These are phyloP conservation scores for Stercorarius parasiticus DNA, from an alignment of 2,113 vertebrate species.

Conservation along the genomic window DNA sequence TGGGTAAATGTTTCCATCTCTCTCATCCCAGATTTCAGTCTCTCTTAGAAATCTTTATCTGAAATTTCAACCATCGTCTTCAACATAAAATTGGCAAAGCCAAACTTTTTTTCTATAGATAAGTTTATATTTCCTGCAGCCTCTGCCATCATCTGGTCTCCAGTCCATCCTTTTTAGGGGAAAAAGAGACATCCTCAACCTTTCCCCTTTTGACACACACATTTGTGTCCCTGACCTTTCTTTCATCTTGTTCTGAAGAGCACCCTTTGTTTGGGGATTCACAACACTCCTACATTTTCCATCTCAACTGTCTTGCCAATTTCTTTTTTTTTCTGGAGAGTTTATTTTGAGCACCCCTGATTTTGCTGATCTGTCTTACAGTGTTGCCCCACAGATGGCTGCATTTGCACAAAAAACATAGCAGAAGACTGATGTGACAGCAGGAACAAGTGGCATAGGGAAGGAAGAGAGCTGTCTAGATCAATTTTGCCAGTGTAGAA, in stretches of 20 bases:
- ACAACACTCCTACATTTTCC: background rate
- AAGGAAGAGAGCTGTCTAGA: background rate
- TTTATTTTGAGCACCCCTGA: conserved; percentile 18
- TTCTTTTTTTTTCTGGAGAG: background rate
- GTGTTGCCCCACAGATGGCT: conserved; percentile 43
- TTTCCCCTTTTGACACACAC: background rate
- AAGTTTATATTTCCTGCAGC: background rate
- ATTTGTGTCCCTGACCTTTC: background rate
- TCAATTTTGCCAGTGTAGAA: conserved; percentile 10
- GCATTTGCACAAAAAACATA: conserved; percentile 21
- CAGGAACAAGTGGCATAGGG: background rate
- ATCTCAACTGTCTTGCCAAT: background rate
- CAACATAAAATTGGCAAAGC: background rate
- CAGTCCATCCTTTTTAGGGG: background rate
- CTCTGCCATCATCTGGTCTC: background rate
- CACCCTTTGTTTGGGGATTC: background rate
- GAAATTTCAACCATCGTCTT: background rate
- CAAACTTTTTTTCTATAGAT: background rate
- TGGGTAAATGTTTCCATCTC: background rate
- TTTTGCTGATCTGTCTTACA: background rate
- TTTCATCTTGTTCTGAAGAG: background rate
- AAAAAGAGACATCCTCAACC: background rate
- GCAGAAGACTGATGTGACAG: conserved; percentile 39
- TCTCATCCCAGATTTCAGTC: background rate
- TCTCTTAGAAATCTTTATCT: background rate